These are phyloP conservation scores for Diaprepes abbreviatus DNA, from an alignment of 2,888 invertebrate species.

Conservation along the genomic window DNA sequence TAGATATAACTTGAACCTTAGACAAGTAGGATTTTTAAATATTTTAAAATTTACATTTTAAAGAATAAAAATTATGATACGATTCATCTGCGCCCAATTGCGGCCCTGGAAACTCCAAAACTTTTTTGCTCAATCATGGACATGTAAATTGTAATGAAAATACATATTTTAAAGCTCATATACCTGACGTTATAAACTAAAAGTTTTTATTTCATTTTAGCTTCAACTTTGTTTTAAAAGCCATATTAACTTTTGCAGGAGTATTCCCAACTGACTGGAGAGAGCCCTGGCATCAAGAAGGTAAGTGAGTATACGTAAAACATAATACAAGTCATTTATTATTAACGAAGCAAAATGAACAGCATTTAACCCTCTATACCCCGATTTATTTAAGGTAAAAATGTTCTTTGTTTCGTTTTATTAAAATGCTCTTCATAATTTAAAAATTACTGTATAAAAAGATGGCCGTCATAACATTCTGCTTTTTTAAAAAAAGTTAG, in stretches of 20 bases:
- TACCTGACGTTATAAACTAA: not conserved
- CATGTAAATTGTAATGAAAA: too few relatives aligned
- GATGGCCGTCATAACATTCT: too few relatives aligned
- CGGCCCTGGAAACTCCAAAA: too few relatives aligned
- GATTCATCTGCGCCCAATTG: too few relatives aligned
- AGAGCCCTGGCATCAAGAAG: slow-evolving; percentile 68
- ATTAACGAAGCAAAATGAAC: slow-evolving; percentile 64
- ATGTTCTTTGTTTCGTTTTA: not conserved
- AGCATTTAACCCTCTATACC: slow-evolving; percentile 62
- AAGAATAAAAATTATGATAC: too few relatives aligned
- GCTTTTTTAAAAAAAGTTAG: too few relatives aligned
- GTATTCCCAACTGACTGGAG: slow-evolving; percentile 67
- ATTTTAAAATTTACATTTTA: too few relatives aligned
- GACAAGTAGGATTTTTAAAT: too few relatives aligned
- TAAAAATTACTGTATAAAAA: too few relatives aligned
- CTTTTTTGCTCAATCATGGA: too few relatives aligned
- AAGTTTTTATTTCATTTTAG: slow-evolving; percentile 7
- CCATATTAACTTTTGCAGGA: slow-evolving; percentile 60
- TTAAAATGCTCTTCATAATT: too few relatives aligned
- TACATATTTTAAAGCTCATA: not conserved
- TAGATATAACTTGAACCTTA: too few relatives aligned
- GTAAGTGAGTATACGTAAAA: slow-evolving; percentile 60
- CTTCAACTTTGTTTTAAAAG: slow-evolving; percentile 50
- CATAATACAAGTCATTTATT: slow-evolving; percentile 61
- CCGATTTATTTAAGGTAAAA: not conserved